Conservation (phyloP, 2,797 vertebrate genomes). For the Aythya fuligula region DNA sequence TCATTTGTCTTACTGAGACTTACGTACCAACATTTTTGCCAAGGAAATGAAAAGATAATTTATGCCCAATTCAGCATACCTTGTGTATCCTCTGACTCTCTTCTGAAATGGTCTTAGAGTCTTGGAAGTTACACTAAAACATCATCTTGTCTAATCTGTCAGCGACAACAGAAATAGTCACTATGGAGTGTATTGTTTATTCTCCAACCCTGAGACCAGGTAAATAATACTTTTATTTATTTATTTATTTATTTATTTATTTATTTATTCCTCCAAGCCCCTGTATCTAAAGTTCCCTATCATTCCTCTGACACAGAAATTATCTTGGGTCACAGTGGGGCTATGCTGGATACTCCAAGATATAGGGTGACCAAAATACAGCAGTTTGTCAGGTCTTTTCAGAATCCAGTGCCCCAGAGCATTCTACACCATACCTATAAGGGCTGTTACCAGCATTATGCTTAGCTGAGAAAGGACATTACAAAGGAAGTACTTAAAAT, state of each 20-base stretch:
- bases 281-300: not conserved
- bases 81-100: not conserved
- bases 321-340: not conserved
- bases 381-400: not conserved
- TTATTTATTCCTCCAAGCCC: too few relatives aligned
- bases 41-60: conserved; percentile 25
- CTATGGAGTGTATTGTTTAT: not conserved
- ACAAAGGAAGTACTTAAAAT: not conserved
- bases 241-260: too few relatives aligned
- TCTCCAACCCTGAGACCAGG: not conserved
- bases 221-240: not conserved
- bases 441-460: not conserved
- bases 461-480: not conserved
- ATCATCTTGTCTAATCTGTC: not conserved
- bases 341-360: not conserved
- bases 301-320: not conserved
- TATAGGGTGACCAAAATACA: not conserved
- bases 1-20: not conserved
- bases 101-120: not conserved
- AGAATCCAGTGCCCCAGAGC: not conserved
- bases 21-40: not conserved
- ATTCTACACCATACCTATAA: not conserved
- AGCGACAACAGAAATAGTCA: not conserved
- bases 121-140: not conserved
- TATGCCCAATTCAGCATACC: not conserved